Conservation (phyloP, 2,113 vertebrate genomes). For the Platysteira castanea region DNA sequence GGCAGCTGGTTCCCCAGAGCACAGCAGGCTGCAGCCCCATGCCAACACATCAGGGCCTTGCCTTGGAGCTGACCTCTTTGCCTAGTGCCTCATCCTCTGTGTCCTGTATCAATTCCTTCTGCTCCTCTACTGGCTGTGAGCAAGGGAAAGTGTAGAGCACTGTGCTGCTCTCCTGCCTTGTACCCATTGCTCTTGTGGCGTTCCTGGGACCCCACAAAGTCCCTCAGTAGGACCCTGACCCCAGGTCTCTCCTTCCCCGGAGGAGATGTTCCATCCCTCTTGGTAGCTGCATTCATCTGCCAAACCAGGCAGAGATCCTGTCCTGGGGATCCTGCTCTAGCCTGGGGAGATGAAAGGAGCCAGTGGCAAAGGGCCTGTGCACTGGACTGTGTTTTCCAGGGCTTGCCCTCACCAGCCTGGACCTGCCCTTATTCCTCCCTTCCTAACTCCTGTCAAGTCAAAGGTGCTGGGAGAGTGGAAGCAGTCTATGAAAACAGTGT, state of each 20-base stretch:
- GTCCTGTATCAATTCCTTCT: fast-evolving
- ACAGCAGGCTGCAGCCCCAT: not conserved
- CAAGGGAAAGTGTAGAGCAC: not conserved
- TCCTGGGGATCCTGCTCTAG: not conserved
- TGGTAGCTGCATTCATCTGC: not conserved
- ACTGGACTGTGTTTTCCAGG: not conserved
- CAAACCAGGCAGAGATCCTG: not conserved
- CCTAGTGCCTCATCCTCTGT: not conserved
- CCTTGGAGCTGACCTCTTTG: not conserved
- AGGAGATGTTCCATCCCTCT: not conserved
- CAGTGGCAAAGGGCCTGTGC: not conserved
- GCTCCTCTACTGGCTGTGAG: not conserved
- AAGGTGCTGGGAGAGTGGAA: not conserved
- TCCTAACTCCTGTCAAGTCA: not conserved
- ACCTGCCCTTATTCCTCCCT: not conserved
- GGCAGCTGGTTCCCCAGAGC: not conserved
- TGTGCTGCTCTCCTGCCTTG: not conserved
- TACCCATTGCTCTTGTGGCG: fast-evolving
- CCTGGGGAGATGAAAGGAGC: not conserved
- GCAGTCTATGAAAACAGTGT: not conserved
- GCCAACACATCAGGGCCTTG: not conserved
- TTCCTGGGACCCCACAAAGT: not conserved
- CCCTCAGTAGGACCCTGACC: not conserved
- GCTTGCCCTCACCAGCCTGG: not conserved
- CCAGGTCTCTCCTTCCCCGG: fast-evolving